Base-by-base conservation (phyloP, 2,113 vertebrate species). In the Megalops atlanticus region DNA sequence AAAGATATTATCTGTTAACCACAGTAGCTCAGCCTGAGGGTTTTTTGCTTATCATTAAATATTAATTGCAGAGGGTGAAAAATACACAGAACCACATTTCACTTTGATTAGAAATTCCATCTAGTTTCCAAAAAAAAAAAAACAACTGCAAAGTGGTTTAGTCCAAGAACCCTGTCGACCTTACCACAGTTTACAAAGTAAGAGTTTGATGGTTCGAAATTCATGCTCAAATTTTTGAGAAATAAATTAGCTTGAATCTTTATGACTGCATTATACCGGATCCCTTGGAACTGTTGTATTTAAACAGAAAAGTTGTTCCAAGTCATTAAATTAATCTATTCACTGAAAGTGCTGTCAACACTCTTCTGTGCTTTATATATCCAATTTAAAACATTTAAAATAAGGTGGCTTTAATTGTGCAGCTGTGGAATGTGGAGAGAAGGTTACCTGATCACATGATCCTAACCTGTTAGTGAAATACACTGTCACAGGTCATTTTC, bases 351-450 rank as follows among this genome's bases (percentile, higher is more conserved):
- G 49, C 24, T 54, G 49, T 24, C 49, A 54, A 21, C 49, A 6
- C 16, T 54, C 2, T 21, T 54, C 24, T 54, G 49, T 54, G 3
- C 49, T 24, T 54, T 54, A 6, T 21, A 3, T 54, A 54, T 54
- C 49, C 49, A 27, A 27, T 27, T 27, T 64, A n/a, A 64, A 64
- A 38, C 3, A 10, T 75, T 41, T 75, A 38, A 15, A 41, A 45
- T 18, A 75, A 58, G 33, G 47, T 54, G 76, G 27, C 33, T 71
- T 38, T 15, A 35, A 38, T 71, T n/a, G 31, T 85, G 86, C 87
- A 88, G 84, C 89, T 87, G 87, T 15, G 40, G 43, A 31, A 47
- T 76, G 43, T 16, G 40, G 12, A 8, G 27, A 14, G 15, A 2
- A 31, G 41, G 72, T 43, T 39, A 74, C 38, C 72, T n/a, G 40